Evolutionary conservation across 2,797 vertebrate genomes (phyloP).

Genomic region (Nothura maculosa): DNA sequence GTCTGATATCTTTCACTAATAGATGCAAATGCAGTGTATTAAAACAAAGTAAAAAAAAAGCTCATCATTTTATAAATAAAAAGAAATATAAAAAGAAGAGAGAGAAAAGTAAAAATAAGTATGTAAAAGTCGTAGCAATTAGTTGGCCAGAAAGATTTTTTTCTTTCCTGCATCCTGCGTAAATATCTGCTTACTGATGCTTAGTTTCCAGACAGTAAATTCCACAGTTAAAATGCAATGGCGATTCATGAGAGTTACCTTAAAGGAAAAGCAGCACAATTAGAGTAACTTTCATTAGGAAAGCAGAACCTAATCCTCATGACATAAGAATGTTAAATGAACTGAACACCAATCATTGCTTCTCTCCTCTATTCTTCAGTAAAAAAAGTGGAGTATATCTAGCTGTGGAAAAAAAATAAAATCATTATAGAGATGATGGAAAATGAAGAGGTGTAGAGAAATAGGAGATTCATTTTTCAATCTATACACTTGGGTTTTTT

Average conservation of each 20-base stretch:
- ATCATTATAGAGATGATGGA: background rate
- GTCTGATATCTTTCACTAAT: background rate
- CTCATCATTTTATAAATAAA: background rate
- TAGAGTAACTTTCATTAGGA: background rate
- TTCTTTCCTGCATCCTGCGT: too few relatives aligned
- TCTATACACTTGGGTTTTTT: background rate
- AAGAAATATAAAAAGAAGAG: background rate
- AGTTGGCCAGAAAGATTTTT: background rate
- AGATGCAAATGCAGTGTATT: background rate
- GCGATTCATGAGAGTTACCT: background rate
- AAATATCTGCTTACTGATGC: background rate
- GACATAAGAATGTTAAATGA: background rate
- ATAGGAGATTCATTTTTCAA: background rate
- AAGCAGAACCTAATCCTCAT: background rate
- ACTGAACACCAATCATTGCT: background rate
- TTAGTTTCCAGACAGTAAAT: background rate
- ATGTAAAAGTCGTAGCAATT: background rate
- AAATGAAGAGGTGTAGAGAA: background rate
- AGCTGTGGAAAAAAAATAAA: rapidly evolving
- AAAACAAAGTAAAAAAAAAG: background rate
- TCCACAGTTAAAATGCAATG: background rate
- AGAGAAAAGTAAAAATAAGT: too few relatives aligned
- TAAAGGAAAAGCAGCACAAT: background rate
- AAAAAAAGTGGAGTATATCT: background rate
- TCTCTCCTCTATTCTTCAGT: background rate